Percentiles rank a stretch among this genome's conserved stretches.
These are phyloP conservation scores for Avahi laniger DNA, from an alignment of 2,797 vertebrate genomes.

Conservation along the genomic window DNA sequence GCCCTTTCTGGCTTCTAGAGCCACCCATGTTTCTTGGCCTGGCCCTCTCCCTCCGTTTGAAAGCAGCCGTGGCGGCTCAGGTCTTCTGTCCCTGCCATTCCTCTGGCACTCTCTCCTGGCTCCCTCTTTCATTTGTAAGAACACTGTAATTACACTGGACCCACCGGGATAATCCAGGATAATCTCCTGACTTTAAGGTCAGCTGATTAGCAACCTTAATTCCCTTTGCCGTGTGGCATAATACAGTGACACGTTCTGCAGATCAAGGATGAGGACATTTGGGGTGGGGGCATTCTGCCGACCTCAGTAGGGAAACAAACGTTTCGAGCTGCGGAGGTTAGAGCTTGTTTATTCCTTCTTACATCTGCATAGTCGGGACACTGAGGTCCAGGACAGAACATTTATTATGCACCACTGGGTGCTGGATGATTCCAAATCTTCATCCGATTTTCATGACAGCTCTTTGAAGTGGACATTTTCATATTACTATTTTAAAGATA, in stretches of 20 bases:
- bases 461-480: not conserved
- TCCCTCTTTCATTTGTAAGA: not conserved
- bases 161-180: not conserved
- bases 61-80: not conserved
- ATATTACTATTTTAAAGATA: not conserved
- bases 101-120: not conserved
- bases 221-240: not conserved
- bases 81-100: not conserved
- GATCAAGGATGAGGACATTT: not conserved
- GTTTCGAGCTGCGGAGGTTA: not conserved
- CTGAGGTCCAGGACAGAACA: not conserved
- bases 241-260: not conserved
- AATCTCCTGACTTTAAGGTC: not conserved
- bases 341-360: not conserved
- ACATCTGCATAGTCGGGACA: not conserved
- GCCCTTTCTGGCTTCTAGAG: too few relatives aligned
- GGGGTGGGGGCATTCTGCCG: not conserved
- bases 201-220: not conserved
- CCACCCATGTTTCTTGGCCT: not conserved
- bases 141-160: not conserved
- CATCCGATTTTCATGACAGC: not conserved
- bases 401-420: not conserved
- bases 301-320: not conserved
- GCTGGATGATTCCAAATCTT: not conserved
- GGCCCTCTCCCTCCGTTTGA: not conserved